Evolutionary conservation across 2,888 invertebrate species (phyloP).

Genomic region (Habrosyne pyritoides): DNA sequence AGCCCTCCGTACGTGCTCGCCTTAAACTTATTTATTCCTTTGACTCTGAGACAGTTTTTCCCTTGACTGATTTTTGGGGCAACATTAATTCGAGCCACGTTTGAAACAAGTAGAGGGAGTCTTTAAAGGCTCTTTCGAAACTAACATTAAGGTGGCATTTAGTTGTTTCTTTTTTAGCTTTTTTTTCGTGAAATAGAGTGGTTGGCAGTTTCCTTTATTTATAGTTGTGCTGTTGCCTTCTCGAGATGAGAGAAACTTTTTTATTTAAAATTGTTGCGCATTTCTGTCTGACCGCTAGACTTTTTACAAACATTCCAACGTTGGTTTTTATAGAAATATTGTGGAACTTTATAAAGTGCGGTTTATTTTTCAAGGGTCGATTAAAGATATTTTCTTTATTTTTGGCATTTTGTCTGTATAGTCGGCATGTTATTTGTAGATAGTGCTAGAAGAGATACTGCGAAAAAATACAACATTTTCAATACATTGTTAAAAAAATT

Average conservation of each 20-base stretch:
- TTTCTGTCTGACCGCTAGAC: neutral
- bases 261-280: neutral
- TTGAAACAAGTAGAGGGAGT: conserved; percentile 11
- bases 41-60: conserved; percentile 35
- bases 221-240: neutral
- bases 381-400: too few species aligned
- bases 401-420: too few species aligned
- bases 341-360: neutral
- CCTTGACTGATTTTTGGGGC: conserved; percentile 41
- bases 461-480: too few species aligned
- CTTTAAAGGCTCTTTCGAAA: conserved; percentile 30
- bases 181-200: conserved; percentile 37
- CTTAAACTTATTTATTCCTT: conserved; percentile 43
- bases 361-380: neutral
- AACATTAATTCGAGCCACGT: conserved; percentile 38
- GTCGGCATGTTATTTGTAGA: too few species aligned
- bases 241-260: neutral
- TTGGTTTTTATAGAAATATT: neutral
- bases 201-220: conserved; percentile 13
- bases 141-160: conserved; percentile 25
- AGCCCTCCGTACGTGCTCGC: conserved; percentile 24
- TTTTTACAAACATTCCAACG: neutral
- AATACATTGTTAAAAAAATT: too few species aligned
- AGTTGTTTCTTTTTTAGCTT: conserved; percentile 21
- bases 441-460: too few species aligned